Base-by-base conservation (phyloP, 2,797 vertebrate species). In the Mycteria americana region DNA sequence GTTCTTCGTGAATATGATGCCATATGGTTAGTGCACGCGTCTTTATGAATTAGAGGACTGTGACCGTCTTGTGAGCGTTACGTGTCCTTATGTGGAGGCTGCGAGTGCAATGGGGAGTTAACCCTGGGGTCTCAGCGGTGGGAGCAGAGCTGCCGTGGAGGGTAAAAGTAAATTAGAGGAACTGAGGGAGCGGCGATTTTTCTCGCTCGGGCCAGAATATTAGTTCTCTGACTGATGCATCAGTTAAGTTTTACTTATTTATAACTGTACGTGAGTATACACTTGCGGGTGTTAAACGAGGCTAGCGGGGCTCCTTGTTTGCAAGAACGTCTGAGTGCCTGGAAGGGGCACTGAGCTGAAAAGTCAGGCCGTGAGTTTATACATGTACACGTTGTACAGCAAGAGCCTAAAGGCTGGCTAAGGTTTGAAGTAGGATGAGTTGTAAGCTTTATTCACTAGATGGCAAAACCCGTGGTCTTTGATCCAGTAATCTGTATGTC, bases 1-100 rank as follows among this genome's bases (percentile, higher is more conserved):
- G 39, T 37, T 77, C 76, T 64, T 78, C 16, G 7, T n/a, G 14
- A 37, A n/a, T 30, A 7, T 23, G 41, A 11, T 65, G 45, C 22
- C 48, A 9, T 39, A 37, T 3, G 9, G 5, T 83, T 65, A 18
- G 19, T 27, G 33, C 68, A 48, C 0, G 0, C 1, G 4, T 59
- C 56, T 77, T 43, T n/a, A 35, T 53, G 76, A 46, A 27, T n/a
- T 33, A 33, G 57, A 35, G 39, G 33, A 35, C 35, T 16, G 30
- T 17, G 48, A 77, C 35, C 10, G 1, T 31, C 77, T 59, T 57
- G 35, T 54, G 62, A 56, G 15, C 2, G 0, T 59, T n/a, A 14
- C 1, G 6, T 1, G 5, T 50, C 50, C 48, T 57, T 9, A 6
- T 7, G 30, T 41, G 50, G 37, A 60, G 62, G 69, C 56, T 85